These are phyloP conservation scores for Bombylius major DNA, from an alignment of 2,888 invertebrate genomes.

Conservation along the genomic window DNA sequence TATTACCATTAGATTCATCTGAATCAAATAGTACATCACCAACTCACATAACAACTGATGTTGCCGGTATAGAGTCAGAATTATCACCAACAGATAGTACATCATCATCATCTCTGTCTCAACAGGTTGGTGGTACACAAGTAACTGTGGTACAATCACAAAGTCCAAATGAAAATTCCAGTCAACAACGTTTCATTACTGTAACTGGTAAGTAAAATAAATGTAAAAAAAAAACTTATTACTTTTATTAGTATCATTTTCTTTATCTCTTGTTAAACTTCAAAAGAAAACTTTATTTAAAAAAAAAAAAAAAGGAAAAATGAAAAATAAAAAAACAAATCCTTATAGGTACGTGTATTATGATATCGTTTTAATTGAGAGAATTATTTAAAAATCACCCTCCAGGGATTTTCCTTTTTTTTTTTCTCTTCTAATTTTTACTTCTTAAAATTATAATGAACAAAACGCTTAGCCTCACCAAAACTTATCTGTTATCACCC, in stretches of 20 bases:
- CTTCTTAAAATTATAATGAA: background rate
- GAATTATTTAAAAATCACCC: background rate
- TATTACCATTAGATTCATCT: conserved; percentile 33
- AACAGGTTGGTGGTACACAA: conserved; percentile 32
- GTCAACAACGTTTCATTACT: conserved; percentile 30
- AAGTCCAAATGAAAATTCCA: conserved; percentile 24
- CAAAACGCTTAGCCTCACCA: too few relatives aligned
- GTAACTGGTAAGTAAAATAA: conserved; percentile 29
- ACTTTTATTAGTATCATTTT: too few relatives aligned
- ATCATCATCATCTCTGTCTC: conserved; percentile 24
- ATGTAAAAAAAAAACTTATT: background rate
- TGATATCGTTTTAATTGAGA: background rate
- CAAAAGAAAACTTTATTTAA: too few relatives aligned
- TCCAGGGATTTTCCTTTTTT: background rate
- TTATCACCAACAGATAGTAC: conserved; percentile 27
- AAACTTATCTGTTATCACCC: too few relatives aligned
- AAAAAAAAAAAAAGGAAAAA: too few relatives aligned
- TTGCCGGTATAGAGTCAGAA: conserved; percentile 14
- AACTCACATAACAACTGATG: conserved; percentile 9
- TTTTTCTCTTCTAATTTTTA: background rate
- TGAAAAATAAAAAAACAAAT: too few relatives aligned
- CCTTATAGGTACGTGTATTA: too few relatives aligned
- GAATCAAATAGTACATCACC: conserved; percentile 26
- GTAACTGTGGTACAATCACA: conserved; percentile 30
- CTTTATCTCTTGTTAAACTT: too few relatives aligned